Evolutionary conservation across 1,140 invertebrate genomes (phyloP).

Genomic region (Brachionus plicatilis): DNA sequence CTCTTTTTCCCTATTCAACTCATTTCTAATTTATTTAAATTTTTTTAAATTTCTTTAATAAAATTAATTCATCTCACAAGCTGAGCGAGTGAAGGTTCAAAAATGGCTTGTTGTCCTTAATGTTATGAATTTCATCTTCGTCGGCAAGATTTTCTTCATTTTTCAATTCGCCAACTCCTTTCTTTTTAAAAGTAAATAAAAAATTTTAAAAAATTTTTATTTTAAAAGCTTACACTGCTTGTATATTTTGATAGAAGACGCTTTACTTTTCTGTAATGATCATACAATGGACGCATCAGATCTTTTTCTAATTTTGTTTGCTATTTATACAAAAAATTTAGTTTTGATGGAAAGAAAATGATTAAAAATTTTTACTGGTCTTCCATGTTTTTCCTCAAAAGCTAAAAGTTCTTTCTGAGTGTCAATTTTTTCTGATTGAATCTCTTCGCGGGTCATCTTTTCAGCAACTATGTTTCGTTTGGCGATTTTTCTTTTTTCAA

Average conservation of each 20-base stretch:
- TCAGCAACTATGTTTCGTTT: constrained; percentile 1
- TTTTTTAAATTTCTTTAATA: too few species aligned
- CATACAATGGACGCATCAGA: constrained; percentile 30
- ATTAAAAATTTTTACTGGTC: not conserved
- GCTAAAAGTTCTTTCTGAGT: constrained; percentile 27
- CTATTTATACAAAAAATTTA: not conserved
- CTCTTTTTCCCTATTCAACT: constrained; percentile 18
- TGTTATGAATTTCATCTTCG: not conserved
- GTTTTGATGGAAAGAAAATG: not conserved
- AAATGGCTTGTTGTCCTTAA: not conserved
- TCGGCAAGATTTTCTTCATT: not conserved
- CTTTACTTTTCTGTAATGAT: constrained; percentile 39
- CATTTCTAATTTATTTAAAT: not conserved
- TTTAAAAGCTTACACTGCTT: not conserved
- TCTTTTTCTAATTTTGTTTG: constrained; percentile 38
- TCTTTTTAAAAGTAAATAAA: not conserved
- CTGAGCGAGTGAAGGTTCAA: not conserved
- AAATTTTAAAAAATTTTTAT: not conserved
- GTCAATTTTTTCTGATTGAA: constrained; percentile 36
- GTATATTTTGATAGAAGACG: not conserved
- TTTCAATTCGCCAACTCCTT: not conserved
- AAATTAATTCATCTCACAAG: not conserved
- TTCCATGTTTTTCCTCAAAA: constrained; percentile 34
- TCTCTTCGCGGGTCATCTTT: constrained; percentile 35
- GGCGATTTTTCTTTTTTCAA: constrained; percentile 20